Conservation (phyloP, 2,797 vertebrate genomes). For the Uromys caudimaculatus region DNA sequence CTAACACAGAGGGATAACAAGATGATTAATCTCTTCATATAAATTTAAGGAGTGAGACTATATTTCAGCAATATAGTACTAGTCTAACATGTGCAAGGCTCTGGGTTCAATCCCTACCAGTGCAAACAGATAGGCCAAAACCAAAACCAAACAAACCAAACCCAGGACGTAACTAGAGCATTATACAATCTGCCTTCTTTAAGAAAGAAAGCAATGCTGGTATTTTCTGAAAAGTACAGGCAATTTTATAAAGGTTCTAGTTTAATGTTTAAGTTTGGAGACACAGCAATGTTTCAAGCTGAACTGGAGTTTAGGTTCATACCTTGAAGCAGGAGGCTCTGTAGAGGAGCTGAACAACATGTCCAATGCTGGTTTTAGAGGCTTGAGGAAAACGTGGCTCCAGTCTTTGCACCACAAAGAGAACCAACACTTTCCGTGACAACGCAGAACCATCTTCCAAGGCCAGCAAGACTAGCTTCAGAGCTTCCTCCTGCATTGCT, state of each 20-base stretch:
- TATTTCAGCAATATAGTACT: not conserved
- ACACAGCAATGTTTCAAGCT: not conserved
- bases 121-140: not conserved
- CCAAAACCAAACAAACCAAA: not conserved
- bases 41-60: not conserved
- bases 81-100: not conserved
- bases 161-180: conserved; percentile 33
- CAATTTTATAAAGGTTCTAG: conserved; percentile 38
- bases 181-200: not conserved
- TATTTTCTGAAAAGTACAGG: conserved; percentile 36
- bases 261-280: not conserved
- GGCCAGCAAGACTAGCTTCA: conserved; percentile 97
- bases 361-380: conserved; percentile 99
- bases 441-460: conserved; percentile 98
- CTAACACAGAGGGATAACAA: not conserved
- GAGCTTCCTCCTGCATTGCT: conserved; percentile 99
- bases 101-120: not conserved
- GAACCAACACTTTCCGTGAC: conserved; percentile 98
- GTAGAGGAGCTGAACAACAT: conserved; percentile 99
- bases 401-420: conserved; percentile 99
- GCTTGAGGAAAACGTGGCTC: conserved; percentile 99
- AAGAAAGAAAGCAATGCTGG: conserved; percentile 14
- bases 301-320: conserved; percentile 53
- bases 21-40: conserved; percentile 39
- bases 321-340: conserved; percentile 99